Base-by-base conservation (phyloP, 2,888 invertebrate species). In the Eilema sororculum region DNA sequence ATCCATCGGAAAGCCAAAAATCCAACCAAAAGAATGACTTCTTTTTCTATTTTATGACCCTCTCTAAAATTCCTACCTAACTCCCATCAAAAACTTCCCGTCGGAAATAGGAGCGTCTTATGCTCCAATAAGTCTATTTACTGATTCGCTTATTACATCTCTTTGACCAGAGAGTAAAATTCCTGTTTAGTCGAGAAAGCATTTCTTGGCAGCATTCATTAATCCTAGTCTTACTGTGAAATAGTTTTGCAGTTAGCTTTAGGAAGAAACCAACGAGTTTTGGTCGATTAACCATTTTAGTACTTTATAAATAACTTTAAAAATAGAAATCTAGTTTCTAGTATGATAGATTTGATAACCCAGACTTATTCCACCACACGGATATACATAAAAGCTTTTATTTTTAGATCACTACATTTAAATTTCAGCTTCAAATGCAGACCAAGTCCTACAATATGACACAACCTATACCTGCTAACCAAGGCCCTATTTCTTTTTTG, bases 51-150 rank as follows among this genome's bases (percentile, higher is more conserved):
- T 58, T 58, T 28, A 59, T 52, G 0, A 52, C n/a, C n/a, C n/a
- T 52, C 3, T n/a, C 20, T 16, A 41, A 16, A 41, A 16, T 4
- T 41, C 3, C 41, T 3, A 41, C 16, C 41, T 3, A 12, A 4
- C 6, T 37, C 1, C 41, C 9, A 16, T 16, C 52, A 8, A 52
- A n/a, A 52, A 33, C 25, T 1, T 56, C 22, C 9, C 22, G 13
- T 66, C 46, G 8, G 33, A 61, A 62, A 33, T 65, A 2, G 30
- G 65, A 72, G 65, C 67, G 9, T 25, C 20, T 71, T 68, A 70
- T 58, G 70, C 71, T 74, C 69, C 70, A 61, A 78, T 74, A 71
- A 71, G 67, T 76, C 78, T 67, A 78, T 78, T 76, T 65, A 66
- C 61, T 74, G 65, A 63, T 67, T 41, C 65, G n/a, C 68, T 71